Evolutionary conservation across 2,113 vertebrate species (phyloP).

Genomic region (Phalacrocorax pelagicus): DNA sequence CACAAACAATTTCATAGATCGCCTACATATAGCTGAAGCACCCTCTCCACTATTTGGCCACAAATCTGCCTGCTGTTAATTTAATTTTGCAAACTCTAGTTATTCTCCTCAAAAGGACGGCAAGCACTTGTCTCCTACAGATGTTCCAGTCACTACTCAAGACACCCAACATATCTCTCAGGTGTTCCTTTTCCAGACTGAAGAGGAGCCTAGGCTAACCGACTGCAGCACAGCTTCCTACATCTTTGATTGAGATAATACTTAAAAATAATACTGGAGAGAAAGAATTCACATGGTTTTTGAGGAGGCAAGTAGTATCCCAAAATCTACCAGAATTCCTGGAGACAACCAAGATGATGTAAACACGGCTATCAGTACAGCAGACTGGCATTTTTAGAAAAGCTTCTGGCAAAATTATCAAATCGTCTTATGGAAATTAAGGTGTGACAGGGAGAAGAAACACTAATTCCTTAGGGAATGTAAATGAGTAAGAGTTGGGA

Average conservation of each 20-base stretch:
- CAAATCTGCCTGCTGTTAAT: not conserved
- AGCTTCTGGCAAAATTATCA: not conserved
- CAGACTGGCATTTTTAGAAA: not conserved
- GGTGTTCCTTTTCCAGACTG: not conserved
- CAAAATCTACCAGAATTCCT: not conserved
- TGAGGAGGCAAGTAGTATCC: not conserved
- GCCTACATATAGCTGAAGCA: not conserved
- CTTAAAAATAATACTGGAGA: not conserved
- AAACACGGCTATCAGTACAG: not conserved
- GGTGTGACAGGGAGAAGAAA: not conserved
- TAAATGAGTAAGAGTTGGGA: not conserved
- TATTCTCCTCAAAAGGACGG: not conserved
- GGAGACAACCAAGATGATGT: not conserved
- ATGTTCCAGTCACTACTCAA: not conserved
- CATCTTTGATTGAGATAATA: not conserved
- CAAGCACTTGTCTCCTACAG: not conserved
- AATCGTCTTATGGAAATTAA: not conserved
- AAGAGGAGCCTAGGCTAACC: not conserved
- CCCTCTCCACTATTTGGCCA: not conserved
- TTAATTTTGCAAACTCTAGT: not conserved
- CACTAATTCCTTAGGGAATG: not conserved
- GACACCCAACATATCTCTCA: not conserved
- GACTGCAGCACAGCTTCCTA: not conserved
- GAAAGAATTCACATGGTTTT: not conserved
- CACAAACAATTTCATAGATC: not conserved